Evolutionary conservation across 2,113 vertebrate genomes (phyloP), one percentile per base, ranked within the genome.

Genomic region (Aix galericulata): DNA sequence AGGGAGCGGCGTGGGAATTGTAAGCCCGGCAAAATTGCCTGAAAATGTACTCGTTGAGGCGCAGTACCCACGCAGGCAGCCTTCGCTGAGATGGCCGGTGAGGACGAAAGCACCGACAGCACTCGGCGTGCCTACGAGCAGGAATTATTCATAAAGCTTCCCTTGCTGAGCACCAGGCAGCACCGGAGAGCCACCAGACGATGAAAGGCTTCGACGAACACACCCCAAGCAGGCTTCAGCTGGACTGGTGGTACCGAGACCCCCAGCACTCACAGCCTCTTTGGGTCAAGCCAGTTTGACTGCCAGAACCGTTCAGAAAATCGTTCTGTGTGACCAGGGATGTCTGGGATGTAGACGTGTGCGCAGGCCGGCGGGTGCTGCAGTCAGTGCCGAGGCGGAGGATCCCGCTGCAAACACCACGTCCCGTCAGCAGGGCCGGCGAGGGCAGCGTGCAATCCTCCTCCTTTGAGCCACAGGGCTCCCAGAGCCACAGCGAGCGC

Each of bases 21-120:
- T 1, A 63, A 26, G 10, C 6, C 59, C 50, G 27, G 55, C 36
- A 50, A 52, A 88, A 26, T 0, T 22, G 17, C 14, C 69, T 44
- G 46, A 67, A 80, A 67, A 36, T 66, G 2, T 13, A 52, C 11
- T 3, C 9, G 25, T 16, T 87, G 58, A 68, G 74, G 48, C 27
- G 3, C 8, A 21, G 34, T 53, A 21, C 21, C 59, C 6, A 4
- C 6, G 6, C 67, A 66, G 60, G 17, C 48, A 53, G 13, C 53
- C 58, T 73, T 82, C 0, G 0, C 6, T 0, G 0, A 36, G 53
- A 34, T 2, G 13, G 55, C 4, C 3, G 0, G 13, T 3, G 31
- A 12, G 13, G 68, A 22, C 0, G 1, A 46, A 23, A 89, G 59
- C 25, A 26, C 34, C 75, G 42, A 5, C 20, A 77, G 88, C 44